These are phyloP conservation scores for Drosophila punjabiensis DNA, from an alignment of 1,140 invertebrate species.

Conservation along the genomic window DNA sequence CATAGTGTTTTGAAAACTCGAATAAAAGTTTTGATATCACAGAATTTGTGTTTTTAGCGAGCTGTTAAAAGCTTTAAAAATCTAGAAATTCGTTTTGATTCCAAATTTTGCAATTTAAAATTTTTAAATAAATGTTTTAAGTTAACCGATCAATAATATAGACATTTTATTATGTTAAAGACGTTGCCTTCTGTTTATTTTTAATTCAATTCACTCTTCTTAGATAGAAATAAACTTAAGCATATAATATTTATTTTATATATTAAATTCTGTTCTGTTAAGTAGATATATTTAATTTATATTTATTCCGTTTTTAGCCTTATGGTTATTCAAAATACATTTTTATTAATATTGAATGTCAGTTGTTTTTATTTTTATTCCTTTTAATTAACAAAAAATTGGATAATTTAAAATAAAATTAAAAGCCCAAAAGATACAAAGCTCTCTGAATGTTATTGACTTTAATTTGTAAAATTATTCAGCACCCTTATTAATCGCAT, in stretches of 20 bases:
- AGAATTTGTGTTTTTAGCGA: not conserved
- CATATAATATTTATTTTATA: not conserved
- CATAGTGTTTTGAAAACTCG: too few species aligned
- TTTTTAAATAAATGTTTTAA: not conserved
- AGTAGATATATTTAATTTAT: not conserved
- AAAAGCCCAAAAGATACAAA: not conserved
- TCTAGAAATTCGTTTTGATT: not conserved
- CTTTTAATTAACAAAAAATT: not conserved
- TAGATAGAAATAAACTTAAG: not conserved
- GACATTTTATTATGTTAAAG: not conserved
- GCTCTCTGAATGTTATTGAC: not conserved
- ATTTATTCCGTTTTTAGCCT: not conserved
- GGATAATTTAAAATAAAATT: accelerated
- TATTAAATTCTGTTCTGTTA: not conserved
- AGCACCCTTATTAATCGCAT: not conserved
- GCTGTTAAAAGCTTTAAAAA: too few species aligned
- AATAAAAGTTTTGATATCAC: too few species aligned
- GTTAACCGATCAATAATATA: not conserved
- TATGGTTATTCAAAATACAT: not conserved
- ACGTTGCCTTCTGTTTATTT: too few species aligned
- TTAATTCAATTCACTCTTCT: too few species aligned
- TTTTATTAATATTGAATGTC: too few species aligned
- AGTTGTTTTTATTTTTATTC: too few species aligned
- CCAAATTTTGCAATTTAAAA: not conserved
- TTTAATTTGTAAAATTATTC: not conserved